Base-by-base conservation (phyloP, 2,797 vertebrate species). In the Lithobates pipiens region DNA sequence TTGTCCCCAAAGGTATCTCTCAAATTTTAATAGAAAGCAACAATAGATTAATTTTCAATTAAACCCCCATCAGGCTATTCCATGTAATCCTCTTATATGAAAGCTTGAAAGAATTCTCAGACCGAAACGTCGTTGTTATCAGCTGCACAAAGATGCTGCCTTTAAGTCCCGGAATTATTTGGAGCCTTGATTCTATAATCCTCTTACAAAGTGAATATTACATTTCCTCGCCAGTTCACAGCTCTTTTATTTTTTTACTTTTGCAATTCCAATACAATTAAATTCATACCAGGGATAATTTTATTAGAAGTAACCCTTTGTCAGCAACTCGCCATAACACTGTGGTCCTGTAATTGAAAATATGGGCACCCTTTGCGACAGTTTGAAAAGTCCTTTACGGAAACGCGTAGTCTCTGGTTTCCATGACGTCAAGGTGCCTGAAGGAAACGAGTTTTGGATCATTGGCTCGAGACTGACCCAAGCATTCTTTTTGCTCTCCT, bases 401-500 rank as follows among this genome's bases (percentile, higher is more conserved):
- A 46, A 83, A 44, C 0, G 80, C 42, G n/a, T 54, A 75, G 21
- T 83, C 82, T 32, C 80, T 77, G 3, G 39, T 54, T 57, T 83
- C 75, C 54, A 54, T 83, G 42, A 83, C 27, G 6, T 80, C 36
- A 1, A 88, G 36, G 42, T 82, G 87, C 23, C 71, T 65, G 42
- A 89, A 88, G 44, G 82, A 85, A 15, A 85, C 29, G 63, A 88
- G 84, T 42, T 88, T 77, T 9, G 80, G 80, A 5, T 77, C 82
- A 65, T 25, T 74, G 6, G 69, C 83, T 61, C 34, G 88, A 18
- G 21, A 67, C 88, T 68, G 29, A 7, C 68, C 54, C 10, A 21
- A 88, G 67, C 65, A 46, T 70, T 89, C 82, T 29, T 15, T 90
- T 68, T 69, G 88, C 69, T 91, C 89, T 79, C 85, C 90, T 44